Base-by-base conservation (phyloP, 2,888 invertebrate genomes). In the Stratiomys singularior region DNA sequence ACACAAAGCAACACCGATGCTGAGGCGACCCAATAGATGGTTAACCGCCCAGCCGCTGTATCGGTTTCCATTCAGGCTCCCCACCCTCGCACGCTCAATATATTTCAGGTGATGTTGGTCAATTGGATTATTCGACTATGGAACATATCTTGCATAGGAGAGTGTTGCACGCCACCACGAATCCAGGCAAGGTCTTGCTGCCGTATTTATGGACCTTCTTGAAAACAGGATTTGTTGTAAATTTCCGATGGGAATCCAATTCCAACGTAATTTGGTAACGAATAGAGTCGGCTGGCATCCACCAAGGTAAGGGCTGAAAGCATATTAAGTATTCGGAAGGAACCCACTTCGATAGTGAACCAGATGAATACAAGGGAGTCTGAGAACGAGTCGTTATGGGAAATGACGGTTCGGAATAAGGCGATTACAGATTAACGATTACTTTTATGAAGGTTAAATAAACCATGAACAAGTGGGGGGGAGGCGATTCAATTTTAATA, bases 211-310 rank as follows among this genome's bases (percentile, higher is more conserved):
- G 56, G 71, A 28, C 52, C 71, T 52, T 28, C 71, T 72, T 72
- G 71, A 72, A 72, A 72, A 72, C 71, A 72, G 71, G 71, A 72
- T 72, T 72, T 72, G 27, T 28, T 72, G 71, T 28, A 56, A 72
- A 72, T 72, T 72, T 72, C 71, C 71, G 71, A 72, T 72, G 71
- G 71, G 71, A 72, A 72, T 72, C 71, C 71, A 72, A 72, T 72
- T 72, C 30, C 28, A n/a, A 72, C 15, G 56, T 72, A 72, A 72
- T 72, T 72, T 56, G 13, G 71, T 72, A 72, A 72, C 56, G 52
- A 27, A 56, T 21, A 25, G 71, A 72, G 15, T 18, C 71, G n/a
- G n/a, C 25, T 28, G 18, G 1, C 37, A 37, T 66, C 18, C 21
- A 37, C 37, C n/a, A 13, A 69, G 46, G 69, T 21, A 46, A 21